These are phyloP conservation scores for Parthenolecanium corni DNA, from an alignment of 2,888 invertebrate species.

Conservation along the genomic window DNA sequence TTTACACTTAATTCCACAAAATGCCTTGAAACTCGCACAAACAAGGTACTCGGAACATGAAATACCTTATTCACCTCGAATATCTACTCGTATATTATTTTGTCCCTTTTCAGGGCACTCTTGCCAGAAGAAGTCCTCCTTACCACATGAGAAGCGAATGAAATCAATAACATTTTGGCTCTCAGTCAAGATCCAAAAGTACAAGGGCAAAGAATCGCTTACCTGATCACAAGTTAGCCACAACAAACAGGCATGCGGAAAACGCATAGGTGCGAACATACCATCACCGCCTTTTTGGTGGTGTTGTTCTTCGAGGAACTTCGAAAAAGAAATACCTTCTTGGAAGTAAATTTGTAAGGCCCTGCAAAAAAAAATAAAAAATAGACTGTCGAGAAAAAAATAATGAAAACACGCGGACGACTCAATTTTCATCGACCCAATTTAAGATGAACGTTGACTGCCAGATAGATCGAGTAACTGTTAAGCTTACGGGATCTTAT, in stretches of 20 bases:
- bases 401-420: neutral
- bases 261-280: conserved; percentile 20
- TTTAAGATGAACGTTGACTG: neutral
- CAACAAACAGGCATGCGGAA: conserved; percentile 22
- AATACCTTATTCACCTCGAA: too few relatives aligned
- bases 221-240: conserved; percentile 29
- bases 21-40: too few relatives aligned
- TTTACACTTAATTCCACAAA: too few relatives aligned
- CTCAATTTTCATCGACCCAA: neutral
- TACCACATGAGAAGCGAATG: too few relatives aligned
- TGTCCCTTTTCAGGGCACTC: too few relatives aligned
- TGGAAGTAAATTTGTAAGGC: conserved; percentile 64
- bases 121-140: too few relatives aligned
- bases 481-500: neutral
- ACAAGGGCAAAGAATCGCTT: neutral
- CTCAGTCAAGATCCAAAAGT: too few relatives aligned
- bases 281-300: conserved; percentile 17
- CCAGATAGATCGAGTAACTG: neutral
- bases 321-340: conserved; percentile 56
- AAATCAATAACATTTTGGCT: too few relatives aligned
- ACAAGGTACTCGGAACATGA: too few relatives aligned
- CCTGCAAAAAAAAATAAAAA: conserved; percentile 41
- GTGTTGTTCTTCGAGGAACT: conserved; percentile 56
- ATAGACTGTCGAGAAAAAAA: neutral
- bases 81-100: too few relatives aligned